These are phyloP conservation scores for Proterorhinus semilunaris DNA, from an alignment of 2,113 vertebrate species.

Conservation along the genomic window DNA sequence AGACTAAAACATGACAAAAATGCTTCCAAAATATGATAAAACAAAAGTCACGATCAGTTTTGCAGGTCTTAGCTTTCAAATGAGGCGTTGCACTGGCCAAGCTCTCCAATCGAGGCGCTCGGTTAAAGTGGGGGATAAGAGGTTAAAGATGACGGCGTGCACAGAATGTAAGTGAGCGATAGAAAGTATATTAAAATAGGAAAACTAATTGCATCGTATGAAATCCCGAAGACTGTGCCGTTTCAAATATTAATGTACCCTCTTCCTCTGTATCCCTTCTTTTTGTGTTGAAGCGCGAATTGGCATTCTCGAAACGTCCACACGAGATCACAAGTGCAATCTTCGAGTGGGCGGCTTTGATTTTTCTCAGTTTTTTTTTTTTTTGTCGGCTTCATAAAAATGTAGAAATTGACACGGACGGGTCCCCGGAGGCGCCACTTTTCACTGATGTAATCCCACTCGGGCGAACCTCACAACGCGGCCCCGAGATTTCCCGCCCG, in stretches of 20 bases:
- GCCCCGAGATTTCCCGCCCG: conserved; percentile 1
- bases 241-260: neutral
- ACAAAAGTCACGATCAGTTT: too few species aligned
- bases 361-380: too few species aligned
- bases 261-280: neutral
- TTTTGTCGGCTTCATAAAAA: neutral
- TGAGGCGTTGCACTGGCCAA: too few species aligned
- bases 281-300: neutral
- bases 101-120: too few species aligned
- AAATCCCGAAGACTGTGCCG: neutral
- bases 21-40: too few species aligned
- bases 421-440: neutral
- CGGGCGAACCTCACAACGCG: conserved; percentile 1
- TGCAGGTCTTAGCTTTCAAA: too few species aligned
- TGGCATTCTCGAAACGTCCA: neutral
- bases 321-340: neutral
- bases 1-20: too few species aligned
- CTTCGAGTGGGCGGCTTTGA: neutral
- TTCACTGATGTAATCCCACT: neutral
- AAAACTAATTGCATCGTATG: neutral
- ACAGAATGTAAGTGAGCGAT: too few species aligned
- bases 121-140: neutral
- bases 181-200: neutral
- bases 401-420: neutral
- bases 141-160: too few species aligned